Evolutionary conservation across 2,113 vertebrate genomes (phyloP), one percentile per base, ranked within the genome.

Genomic region (Eudyptes chrysolophus): DNA sequence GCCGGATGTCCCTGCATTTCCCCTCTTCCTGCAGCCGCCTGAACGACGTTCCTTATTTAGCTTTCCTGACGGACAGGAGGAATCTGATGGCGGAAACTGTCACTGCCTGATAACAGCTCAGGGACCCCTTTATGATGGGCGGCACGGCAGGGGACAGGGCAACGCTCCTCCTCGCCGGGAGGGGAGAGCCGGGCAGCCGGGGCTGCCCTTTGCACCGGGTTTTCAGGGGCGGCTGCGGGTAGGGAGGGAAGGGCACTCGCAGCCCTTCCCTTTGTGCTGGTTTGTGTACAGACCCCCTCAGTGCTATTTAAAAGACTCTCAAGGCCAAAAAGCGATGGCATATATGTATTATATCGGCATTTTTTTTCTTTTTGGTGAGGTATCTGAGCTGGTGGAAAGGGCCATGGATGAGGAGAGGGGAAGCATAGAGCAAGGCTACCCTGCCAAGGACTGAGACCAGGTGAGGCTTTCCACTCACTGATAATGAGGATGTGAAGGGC

Each of bases 1-100:
- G 98, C 97, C 99, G 99, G 99, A 99, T 99, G 99, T 99, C 98
- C 97, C 98, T 98, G 98, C 97, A 55, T 98, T 98, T 98, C 98
- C 98, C 98, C 97, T 98, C 98, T 98, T 99, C 98, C 97, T 97
- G 98, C 89, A 87, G 97, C 98, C 97, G 96, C 97, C 97, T 98
- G 98, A 98, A 97, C 95, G 90, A 95, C 49, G 95, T 97, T 98
- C 97, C 98, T 98, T 98, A 99, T 99, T 99, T 98, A 98, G 98
- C 98, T 98, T 98, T 90, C 52, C 95, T 97, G 98, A 98, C 97
- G 98, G 97, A 98, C 97, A 98, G 98, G 98, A 98, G 97, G 97
- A 97, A 98, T 98, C 97, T 96, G 97, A 97, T 97, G 96, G 97
- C 98, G 97, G 97, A 98, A 98, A 98, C 98, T 98, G 98, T 97